Conservation (phyloP, 2,113 vertebrate species). For the Catharus bicknelli region DNA sequence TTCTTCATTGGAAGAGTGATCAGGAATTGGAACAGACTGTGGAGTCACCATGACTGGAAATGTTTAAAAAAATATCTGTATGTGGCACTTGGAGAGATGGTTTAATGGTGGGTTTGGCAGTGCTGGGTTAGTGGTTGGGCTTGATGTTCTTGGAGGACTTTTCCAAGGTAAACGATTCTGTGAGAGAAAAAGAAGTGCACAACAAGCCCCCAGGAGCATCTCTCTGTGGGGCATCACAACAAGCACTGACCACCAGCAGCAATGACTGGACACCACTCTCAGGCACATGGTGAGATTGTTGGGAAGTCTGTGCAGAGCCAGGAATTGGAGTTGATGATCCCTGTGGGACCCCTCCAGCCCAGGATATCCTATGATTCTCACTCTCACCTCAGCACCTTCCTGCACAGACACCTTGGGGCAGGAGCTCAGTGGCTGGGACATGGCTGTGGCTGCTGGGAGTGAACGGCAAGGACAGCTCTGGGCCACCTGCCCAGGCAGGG, state of each 20-base stretch:
- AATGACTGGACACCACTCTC: rapidly evolving
- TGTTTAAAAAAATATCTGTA: rapidly evolving
- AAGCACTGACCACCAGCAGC: background rate
- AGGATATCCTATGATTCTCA: background rate
- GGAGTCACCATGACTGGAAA: background rate
- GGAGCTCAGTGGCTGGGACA: background rate
- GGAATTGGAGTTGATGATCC: background rate
- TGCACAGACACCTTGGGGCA: background rate
- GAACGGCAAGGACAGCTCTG: background rate
- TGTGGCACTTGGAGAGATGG: background rate
- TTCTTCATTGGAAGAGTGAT: background rate
- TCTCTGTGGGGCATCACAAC: too few species aligned
- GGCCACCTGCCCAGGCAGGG: background rate
- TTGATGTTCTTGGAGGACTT: background rate
- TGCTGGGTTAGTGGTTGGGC: background rate
- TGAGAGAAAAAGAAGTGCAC: background rate
- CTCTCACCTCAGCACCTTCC: rapidly evolving
- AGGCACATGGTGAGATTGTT: background rate
- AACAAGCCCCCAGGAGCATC: background rate
- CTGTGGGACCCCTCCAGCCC: background rate
- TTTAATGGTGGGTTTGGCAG: background rate
- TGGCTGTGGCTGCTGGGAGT: background rate
- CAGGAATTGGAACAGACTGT: background rate
- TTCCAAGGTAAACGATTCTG: background rate
- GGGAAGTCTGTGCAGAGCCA: background rate